A percentile compares a stretch with the other conserved stretches of the same genome.
phyloP scores from a whole-genome alignment of 1,140 invertebrate species.

The Drosophila pruinosa region DNA sequence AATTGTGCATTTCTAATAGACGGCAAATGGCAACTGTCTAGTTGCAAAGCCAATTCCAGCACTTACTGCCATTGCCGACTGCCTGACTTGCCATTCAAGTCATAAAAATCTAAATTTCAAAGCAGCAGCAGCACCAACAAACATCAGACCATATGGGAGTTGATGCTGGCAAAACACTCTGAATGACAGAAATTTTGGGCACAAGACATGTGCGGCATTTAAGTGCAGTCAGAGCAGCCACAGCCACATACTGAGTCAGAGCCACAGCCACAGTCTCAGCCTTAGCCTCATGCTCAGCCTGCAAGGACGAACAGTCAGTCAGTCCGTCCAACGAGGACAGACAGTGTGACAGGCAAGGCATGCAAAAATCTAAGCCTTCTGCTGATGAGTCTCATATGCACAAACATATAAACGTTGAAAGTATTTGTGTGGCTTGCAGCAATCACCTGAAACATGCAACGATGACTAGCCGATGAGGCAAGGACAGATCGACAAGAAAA shows the following conservation, averaged over 20 bases:
- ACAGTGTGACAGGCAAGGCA: slow-evolving; percentile 45
- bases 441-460: slow-evolving; percentile 61
- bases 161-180: slow-evolving; percentile 42
- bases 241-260: slow-evolving; percentile 1
- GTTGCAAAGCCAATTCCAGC: slow-evolving; percentile 61
- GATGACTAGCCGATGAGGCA: slow-evolving; percentile 25
- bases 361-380: slow-evolving; percentile 74
- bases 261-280: slow-evolving; percentile 6
- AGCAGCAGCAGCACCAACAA: slow-evolving; percentile 51
- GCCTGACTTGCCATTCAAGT: slow-evolving; percentile 23
- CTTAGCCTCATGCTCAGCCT: background rate
- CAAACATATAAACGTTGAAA: background rate
- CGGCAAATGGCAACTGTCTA: slow-evolving; percentile 45
- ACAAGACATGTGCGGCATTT: slow-evolving; percentile 70
- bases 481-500: background rate
- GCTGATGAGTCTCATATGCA: slow-evolving; percentile 47
- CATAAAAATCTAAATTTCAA: slow-evolving; percentile 81
- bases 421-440: slow-evolving; percentile 31
- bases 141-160: slow-evolving; percentile 35
- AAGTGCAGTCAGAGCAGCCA: slow-evolving; percentile 62
- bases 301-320: slow-evolving; percentile 6
- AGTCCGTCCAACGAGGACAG: slow-evolving; percentile 31
- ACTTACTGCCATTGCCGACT: slow-evolving; percentile 41
- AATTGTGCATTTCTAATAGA: slow-evolving; percentile 77
- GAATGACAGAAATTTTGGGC: slow-evolving; percentile 77